Conservation (phyloP, 2,888 invertebrate genomes). For the Meghimatium bilineatum region DNA sequence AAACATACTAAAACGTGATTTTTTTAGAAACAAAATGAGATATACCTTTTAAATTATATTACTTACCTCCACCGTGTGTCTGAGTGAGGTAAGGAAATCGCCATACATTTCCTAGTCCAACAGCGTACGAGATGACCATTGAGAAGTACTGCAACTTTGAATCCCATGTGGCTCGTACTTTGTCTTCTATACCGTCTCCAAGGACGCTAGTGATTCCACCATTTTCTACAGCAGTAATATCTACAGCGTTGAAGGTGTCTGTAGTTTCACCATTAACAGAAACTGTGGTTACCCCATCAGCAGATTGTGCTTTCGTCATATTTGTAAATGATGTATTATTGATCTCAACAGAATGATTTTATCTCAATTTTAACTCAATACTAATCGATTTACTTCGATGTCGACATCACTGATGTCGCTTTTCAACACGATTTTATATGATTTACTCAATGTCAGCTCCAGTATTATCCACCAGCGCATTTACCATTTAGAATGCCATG, state of each 20-base stretch:
- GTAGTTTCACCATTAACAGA: background rate
- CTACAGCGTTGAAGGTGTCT: slow-evolving; percentile 44
- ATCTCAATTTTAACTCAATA: too few species aligned
- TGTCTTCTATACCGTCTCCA: slow-evolving; percentile 29
- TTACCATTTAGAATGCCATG: too few species aligned
- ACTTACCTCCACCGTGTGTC: slow-evolving; percentile 66
- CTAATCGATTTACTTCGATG: too few species aligned
- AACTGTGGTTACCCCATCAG: background rate
- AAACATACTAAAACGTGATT: too few species aligned
- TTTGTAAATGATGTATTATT: background rate
- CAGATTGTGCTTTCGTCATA: background rate
- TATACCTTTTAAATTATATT: background rate
- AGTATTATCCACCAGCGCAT: too few species aligned
- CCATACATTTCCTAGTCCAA: slow-evolving; percentile 70
- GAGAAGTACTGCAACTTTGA: slow-evolving; percentile 69
- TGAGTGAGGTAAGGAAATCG: slow-evolving; percentile 69
- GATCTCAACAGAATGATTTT: background rate
- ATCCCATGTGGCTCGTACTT: slow-evolving; percentile 60
- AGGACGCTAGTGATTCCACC: slow-evolving; percentile 13
- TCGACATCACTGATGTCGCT: too few species aligned
- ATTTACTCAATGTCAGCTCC: too few species aligned
- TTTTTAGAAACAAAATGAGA: too few species aligned
- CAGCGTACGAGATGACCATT: slow-evolving; percentile 70
- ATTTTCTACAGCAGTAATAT: slow-evolving; percentile 46
- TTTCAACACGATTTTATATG: too few species aligned